Evolutionary conservation across 37 sponge, comb jelly and placozoan genomes (phyloP).

Genomic region (Diacarnus erythraeanus): DNA sequence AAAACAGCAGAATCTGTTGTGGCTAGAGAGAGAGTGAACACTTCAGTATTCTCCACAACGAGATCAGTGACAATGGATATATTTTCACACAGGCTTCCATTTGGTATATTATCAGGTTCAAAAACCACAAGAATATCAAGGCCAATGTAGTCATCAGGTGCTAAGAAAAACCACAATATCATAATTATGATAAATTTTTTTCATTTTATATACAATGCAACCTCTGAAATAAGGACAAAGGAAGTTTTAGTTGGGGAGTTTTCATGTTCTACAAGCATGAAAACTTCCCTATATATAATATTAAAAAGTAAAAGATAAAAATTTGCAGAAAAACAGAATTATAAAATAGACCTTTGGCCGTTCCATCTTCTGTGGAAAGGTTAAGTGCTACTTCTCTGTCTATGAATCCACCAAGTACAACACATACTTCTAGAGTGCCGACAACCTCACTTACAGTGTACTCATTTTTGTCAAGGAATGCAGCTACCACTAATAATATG

Average conservation of each 20-base stretch:
- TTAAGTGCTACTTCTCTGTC: not conserved
- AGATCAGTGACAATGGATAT: not conserved
- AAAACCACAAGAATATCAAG: not conserved
- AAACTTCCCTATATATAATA: no score
- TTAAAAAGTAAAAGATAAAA: no score
- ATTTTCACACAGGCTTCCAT: not conserved
- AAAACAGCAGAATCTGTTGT: not conserved
- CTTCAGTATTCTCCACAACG: not conserved
- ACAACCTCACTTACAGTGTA: not conserved
- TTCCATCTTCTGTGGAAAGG: not conserved
- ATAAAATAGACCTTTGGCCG: not conserved
- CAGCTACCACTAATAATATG: not conserved
- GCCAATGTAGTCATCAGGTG: not conserved
- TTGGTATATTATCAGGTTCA: not conserved
- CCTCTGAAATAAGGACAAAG: no score
- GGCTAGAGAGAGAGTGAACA: not conserved
- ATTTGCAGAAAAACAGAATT: no score
- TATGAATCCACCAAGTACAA: not conserved
- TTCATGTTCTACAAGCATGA: not conserved
- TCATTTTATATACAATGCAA: no score
- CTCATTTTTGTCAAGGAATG: not conserved
- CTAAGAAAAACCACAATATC: no score
- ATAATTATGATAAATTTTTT: no score
- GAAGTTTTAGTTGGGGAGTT: not conserved
- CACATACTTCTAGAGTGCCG: not conserved